Percentiles rank a stretch among this genome's conserved stretches.
These are phyloP conservation scores for Sinocyclocheilus grahami DNA, from an alignment of 2,113 vertebrate species.

Conservation along the genomic window DNA sequence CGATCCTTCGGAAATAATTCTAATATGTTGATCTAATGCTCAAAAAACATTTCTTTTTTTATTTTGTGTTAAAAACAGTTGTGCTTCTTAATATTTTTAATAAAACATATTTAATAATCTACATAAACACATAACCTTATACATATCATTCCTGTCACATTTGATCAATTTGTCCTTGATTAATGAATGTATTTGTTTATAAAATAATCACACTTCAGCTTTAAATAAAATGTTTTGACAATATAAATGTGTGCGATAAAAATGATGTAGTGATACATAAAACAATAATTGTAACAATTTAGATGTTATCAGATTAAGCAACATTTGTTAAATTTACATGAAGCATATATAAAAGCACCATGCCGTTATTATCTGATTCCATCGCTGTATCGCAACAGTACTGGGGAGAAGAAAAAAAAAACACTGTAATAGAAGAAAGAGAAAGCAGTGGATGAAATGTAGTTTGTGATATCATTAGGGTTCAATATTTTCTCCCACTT, in stretches of 20 bases:
- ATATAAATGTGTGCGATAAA: no score
- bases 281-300: no score
- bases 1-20: no score
- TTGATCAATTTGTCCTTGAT: background rate
- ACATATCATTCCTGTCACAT: background rate
- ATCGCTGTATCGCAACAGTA: background rate
- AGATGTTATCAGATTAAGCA: background rate
- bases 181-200: background rate
- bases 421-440: background rate
- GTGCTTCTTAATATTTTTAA: background rate
- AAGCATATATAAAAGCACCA: background rate
- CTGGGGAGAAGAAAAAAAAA: background rate
- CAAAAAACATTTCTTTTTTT: no score
- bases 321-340: background rate
- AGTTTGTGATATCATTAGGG: constrained; percentile 24
- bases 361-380: background rate
- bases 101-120: no score
- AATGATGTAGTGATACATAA: no score
- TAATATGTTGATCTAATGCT: no score
- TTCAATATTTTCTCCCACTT: constrained; percentile 7
- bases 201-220: no score
- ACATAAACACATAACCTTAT: no score
- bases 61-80: background rate
- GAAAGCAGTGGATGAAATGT: background rate
- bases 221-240: no score